Base-by-base conservation (phyloP, 1,140 invertebrate genomes). In the Saxidomus purpurata region DNA sequence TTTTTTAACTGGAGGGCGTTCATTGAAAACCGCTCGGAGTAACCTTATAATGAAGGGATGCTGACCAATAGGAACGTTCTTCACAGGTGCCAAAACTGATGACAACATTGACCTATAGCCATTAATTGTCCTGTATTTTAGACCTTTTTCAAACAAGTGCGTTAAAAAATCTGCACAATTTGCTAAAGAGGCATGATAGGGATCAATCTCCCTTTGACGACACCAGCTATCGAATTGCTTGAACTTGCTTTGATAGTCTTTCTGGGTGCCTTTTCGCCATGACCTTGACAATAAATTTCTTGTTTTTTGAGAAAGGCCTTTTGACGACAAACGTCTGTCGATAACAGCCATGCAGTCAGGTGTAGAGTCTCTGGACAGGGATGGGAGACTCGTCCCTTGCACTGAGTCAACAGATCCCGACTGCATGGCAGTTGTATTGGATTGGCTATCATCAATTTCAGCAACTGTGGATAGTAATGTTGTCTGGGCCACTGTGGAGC, bases 301-400 rank as follows among this genome's bases (percentile, higher is more conserved):
- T 63, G 52, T 63, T 1, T 67, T 80, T 43, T 87, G 43, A 8
- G 71, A 77, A 89, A 81, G 82, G 4, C 74, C 82, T 69, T 90
- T 80, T 69, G 71, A 19, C 40, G 40, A 31, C 43, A 90, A 81
- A 25, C 31, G 15, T 90, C 34, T 83, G 36, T 83, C 49, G 89
- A 85, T 86, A 90, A 61, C 36, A 84, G 61, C 74, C 81, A 90
- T 85, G 81, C 89, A 85, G 82, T 90, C 61, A 90, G 63, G 3
- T 86, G 22, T 25, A 74, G 61, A 82, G 69, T 59, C 19, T 89
- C 52, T 36, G 88, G 88, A 47, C 71, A 0, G 6, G 82, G 82
- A 85, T 85, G 82, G 28, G 0, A 52, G 6, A 85, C 28, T 71
- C 2, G 1, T 0, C 61, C 61, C 15, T 43, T 43, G 15, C 6